Conservation (phyloP, 2,888 invertebrate genomes). For the Chymomyza caudatula region DNA sequence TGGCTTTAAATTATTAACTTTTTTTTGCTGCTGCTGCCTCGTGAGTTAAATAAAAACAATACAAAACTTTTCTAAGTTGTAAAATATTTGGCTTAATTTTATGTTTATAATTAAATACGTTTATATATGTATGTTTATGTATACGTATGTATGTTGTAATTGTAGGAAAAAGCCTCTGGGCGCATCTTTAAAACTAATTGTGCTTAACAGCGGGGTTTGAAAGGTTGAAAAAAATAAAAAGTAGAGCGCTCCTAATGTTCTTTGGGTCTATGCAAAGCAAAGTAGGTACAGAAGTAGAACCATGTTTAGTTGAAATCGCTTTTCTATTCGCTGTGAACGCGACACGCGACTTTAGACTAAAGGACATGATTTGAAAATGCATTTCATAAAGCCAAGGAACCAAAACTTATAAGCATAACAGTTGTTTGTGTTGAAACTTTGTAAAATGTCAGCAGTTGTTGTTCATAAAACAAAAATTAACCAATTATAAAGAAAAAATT, state of each 20-base stretch:
- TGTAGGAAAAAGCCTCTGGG: constrained; percentile 66
- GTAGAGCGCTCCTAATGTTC: constrained; percentile 31
- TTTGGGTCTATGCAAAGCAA: constrained; percentile 53
- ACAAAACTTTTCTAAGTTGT: constrained; percentile 38
- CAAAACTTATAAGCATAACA: constrained; percentile 8
- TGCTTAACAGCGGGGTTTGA: constrained; percentile 48
- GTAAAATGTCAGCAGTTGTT: constrained; percentile 38
- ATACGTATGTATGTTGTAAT: constrained; percentile 33
- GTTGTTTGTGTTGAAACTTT: constrained; percentile 50
- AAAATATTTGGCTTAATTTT: constrained; percentile 64
- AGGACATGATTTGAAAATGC: too few species aligned
- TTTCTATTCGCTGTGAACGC: too few species aligned
- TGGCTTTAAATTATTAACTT: background rate
- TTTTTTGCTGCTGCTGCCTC: background rate
- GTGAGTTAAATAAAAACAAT: constrained; percentile 4
- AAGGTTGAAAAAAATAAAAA: background rate
- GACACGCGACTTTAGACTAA: too few species aligned
- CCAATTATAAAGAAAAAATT: background rate
- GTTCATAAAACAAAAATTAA: background rate
- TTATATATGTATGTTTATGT: constrained; percentile 30
- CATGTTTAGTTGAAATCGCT: background rate
- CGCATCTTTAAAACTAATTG: constrained; percentile 68
- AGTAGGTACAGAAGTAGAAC: background rate
- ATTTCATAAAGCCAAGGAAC: constrained; percentile 57
- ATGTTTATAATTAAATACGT: constrained; percentile 62